Conservation (phyloP, 2,888 invertebrate genomes). For the Agrypnus murinus region DNA sequence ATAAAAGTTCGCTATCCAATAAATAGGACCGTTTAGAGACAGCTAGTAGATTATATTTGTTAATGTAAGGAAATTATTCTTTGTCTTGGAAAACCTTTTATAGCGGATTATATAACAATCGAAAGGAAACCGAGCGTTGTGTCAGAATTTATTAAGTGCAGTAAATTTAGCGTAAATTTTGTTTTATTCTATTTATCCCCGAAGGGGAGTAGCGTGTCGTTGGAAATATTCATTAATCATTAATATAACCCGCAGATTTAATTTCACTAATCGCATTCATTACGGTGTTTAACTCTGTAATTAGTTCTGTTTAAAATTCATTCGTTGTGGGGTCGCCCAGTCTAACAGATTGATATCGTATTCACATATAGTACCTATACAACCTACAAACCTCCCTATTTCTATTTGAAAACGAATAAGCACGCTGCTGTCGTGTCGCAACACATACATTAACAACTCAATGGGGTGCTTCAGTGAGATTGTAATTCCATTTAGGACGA, state of each 20-base stretch:
- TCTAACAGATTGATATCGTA: constrained; percentile 38
- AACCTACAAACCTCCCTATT: constrained; percentile 18
- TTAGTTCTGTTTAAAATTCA: constrained; percentile 40
- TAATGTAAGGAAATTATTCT: too few relatives aligned
- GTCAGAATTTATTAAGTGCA: constrained; percentile 17
- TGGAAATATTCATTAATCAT: constrained; percentile 37
- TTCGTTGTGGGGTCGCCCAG: constrained; percentile 30
- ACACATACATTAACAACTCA: constrained; percentile 41
- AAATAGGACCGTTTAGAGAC: too few relatives aligned
- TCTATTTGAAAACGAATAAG: constrained; percentile 27
- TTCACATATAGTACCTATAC: constrained; percentile 9
- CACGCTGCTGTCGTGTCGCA: constrained; percentile 25
- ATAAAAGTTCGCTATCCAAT: too few relatives aligned
- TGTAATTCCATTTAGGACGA: constrained; percentile 30
- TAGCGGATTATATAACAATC: too few relatives aligned
- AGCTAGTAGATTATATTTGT: too few relatives aligned
- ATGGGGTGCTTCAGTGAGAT: constrained; percentile 35
- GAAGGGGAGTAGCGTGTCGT: constrained; percentile 19
- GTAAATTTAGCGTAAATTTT: constrained; percentile 20
- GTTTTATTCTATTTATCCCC: constrained; percentile 29
- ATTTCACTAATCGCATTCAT: constrained; percentile 39
- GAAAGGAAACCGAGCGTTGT: not conserved
- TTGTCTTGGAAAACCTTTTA: too few relatives aligned
- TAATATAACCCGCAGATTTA: constrained; percentile 36
- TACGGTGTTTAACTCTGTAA: constrained; percentile 39